phyloP scores from a whole-genome alignment of 2,888 invertebrate genomes.

The Andrena bucephala region DNA sequence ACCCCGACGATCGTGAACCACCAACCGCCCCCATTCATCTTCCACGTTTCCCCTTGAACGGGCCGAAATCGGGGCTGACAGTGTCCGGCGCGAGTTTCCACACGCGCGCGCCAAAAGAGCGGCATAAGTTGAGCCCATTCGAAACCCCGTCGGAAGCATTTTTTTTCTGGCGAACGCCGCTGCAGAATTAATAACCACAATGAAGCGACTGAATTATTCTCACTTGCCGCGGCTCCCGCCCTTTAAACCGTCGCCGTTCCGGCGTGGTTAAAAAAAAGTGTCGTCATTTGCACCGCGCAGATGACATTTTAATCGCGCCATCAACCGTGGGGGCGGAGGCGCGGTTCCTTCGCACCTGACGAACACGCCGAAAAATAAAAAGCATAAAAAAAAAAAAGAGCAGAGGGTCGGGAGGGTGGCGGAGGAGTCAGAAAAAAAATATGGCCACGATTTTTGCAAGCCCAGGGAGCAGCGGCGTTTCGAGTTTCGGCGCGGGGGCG shows the following conservation, averaged over 20 bases:
- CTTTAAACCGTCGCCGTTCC: conserved; percentile 36
- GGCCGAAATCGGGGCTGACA: conserved; percentile 45
- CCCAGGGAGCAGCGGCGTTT: conserved; percentile 59
- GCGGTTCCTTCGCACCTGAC: conserved; percentile 41
- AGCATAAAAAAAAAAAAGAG: background rate
- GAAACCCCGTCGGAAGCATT: conserved; percentile 56
- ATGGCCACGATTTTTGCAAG: conserved; percentile 70
- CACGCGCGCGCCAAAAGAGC: conserved; percentile 20
- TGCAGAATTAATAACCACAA: conserved; percentile 70
- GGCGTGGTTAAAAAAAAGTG: conserved; percentile 52
- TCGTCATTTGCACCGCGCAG: conserved; percentile 69
- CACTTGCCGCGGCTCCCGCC: conserved; percentile 20
- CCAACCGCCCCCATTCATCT: conserved; percentile 42
- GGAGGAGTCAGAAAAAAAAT: conserved; percentile 62
- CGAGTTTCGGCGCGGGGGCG: conserved; percentile 66
- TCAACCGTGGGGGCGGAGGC: conserved; percentile 17
- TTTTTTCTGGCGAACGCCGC: conserved; percentile 42
- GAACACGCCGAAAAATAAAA: conserved; percentile 12
- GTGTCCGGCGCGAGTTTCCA: conserved; percentile 20
- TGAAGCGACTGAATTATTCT: conserved; percentile 70
- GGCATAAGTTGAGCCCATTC: conserved; percentile 63
- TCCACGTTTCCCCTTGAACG: conserved; percentile 33
- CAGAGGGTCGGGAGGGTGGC: background rate
- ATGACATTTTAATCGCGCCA: conserved; percentile 72
- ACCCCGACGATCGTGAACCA: conserved; percentile 11